phyloP scores from a whole-genome alignment of 2,888 invertebrate genomes.

The Philereme transversata region DNA sequence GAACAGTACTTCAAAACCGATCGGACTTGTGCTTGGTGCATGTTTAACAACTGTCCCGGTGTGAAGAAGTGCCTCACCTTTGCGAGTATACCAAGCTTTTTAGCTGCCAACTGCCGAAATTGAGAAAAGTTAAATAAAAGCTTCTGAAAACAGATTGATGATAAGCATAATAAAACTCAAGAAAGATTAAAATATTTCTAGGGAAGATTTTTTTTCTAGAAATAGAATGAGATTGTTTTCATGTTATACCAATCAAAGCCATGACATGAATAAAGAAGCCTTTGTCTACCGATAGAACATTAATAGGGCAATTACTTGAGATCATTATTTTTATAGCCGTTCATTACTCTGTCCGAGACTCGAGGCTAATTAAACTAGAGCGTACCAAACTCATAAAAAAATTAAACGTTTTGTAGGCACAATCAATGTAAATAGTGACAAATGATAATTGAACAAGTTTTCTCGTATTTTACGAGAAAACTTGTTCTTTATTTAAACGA shows the following conservation, averaged over 20 bases:
- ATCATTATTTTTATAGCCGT: slow-evolving; percentile 46
- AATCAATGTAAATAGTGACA: slow-evolving; percentile 21
- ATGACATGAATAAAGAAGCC: slow-evolving; percentile 37
- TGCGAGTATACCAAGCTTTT: too few relatives aligned
- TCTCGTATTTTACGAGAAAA: background rate
- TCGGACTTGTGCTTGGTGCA: too few relatives aligned
- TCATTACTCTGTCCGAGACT: slow-evolving; percentile 36
- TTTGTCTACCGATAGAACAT: slow-evolving; percentile 41
- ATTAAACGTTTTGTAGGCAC: slow-evolving; percentile 12
- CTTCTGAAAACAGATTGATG: too few relatives aligned
- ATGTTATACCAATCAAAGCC: slow-evolving; percentile 24
- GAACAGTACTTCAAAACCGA: too few relatives aligned
- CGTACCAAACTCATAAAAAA: slow-evolving; percentile 14
- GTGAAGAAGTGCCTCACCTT: too few relatives aligned
- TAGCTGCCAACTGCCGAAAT: too few relatives aligned
- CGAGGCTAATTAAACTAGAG: slow-evolving; percentile 33
- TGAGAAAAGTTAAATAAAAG: too few relatives aligned
- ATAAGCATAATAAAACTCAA: too few relatives aligned
- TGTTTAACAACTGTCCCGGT: too few relatives aligned
- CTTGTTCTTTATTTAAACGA: background rate
- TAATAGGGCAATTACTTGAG: slow-evolving; percentile 45
- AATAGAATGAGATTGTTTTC: background rate
- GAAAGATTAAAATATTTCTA: too few relatives aligned
- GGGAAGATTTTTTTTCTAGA: too few relatives aligned
- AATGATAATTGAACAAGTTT: slow-evolving; percentile 21